phyloP scores from a whole-genome alignment of 2,888 invertebrate species.

The Protonemura montana region DNA sequence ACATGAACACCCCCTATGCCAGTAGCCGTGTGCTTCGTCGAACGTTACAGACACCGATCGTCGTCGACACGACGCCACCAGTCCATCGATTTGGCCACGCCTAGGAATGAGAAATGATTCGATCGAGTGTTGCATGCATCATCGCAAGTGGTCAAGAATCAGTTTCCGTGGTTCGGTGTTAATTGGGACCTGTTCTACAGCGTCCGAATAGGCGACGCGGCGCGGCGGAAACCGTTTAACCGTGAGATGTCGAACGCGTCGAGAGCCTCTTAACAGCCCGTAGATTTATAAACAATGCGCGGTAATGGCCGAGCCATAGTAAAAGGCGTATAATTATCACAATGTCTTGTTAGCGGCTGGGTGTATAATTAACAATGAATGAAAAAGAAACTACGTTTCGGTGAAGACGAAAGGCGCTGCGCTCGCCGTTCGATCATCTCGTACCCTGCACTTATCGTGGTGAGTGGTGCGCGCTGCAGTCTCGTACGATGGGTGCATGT shows the following conservation, averaged over 20 bases:
- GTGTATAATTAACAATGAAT: constrained; percentile 1
- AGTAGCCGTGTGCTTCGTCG: neutral
- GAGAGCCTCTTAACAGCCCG: neutral
- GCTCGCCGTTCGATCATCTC: neutral
- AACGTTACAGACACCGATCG: neutral
- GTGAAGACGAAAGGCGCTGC: neutral
- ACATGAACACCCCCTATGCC: neutral
- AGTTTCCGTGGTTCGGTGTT: neutral
- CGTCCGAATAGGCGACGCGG: neutral
- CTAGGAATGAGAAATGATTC: neutral
- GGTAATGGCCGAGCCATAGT: neutral
- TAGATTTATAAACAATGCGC: constrained; percentile 1
- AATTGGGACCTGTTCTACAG: neutral
- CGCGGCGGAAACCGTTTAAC: neutral
- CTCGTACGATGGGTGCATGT: neutral
- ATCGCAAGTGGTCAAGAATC: neutral
- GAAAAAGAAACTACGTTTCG: neutral
- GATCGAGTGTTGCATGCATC: neutral
- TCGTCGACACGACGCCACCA: neutral
- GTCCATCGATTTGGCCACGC: neutral
- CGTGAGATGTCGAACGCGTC: constrained; percentile 4
- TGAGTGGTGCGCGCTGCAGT: neutral
- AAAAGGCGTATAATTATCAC: neutral
- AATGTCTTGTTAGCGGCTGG: constrained; percentile 7
- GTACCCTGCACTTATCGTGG: neutral